These are phyloP conservation scores for Muschampia plurimacula DNA, from an alignment of 2,888 invertebrate genomes.

Conservation along the genomic window DNA sequence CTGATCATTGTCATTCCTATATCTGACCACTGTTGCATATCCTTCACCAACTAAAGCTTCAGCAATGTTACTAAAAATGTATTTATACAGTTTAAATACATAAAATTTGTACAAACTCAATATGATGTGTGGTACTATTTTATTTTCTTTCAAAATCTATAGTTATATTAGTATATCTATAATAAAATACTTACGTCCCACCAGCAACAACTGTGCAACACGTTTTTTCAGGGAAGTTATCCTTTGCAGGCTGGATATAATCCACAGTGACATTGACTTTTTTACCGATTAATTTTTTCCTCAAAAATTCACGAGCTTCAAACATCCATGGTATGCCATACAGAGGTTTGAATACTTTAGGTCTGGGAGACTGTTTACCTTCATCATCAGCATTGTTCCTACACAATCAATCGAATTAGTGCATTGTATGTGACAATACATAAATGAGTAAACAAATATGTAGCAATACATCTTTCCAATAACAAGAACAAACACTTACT, in stretches of 20 bases:
- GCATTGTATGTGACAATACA: background rate
- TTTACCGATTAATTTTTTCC: constrained; percentile 98
- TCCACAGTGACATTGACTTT: constrained; percentile 96
- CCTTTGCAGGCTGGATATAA: constrained; percentile 97
- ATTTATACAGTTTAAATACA: constrained; percentile 8
- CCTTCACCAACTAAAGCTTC: constrained; percentile 97
- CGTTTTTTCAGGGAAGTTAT: constrained; percentile 96
- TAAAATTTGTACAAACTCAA: no score
- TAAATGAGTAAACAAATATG: constrained; percentile 14
- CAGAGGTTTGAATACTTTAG: constrained; percentile 93
- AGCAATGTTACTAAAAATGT: constrained; percentile 92
- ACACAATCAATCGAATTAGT: constrained; percentile 12
- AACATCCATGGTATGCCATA: constrained; percentile 99
- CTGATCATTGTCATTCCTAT: constrained; percentile 98
- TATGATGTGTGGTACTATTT: no score
- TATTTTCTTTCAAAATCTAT: no score
- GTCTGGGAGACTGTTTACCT: constrained; percentile 88
- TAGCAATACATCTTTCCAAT: background rate
- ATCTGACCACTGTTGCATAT: constrained; percentile 95
- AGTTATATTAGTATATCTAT: constrained; percentile 7
- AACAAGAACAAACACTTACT: constrained; percentile 60
- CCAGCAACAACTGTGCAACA: constrained; percentile 97
- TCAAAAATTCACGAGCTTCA: constrained; percentile 98
- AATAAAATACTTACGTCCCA: constrained; percentile 65
- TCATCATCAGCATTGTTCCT: constrained; percentile 87